Base-by-base conservation (phyloP, 2,888 invertebrate species). In the Sarcophaga variegata region DNA sequence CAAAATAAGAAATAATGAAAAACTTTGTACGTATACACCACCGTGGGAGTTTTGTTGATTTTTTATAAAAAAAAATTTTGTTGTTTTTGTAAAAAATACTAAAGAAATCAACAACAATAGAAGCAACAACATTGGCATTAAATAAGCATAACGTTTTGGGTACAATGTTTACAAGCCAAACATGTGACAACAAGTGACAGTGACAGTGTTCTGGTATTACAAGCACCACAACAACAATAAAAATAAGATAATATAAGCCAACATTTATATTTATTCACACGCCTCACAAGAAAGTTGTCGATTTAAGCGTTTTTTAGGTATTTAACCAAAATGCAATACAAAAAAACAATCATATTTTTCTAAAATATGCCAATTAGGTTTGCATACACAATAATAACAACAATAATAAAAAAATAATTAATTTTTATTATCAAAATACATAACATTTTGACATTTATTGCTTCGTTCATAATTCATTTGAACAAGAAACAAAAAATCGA, bases 1-100 rank as follows among this genome's bases (percentile, higher is more conserved):
- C 47, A 76, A 67, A 66, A 59, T 25, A 14, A 64, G 66, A 76
- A 45, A 27, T 45, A 66, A 64, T 59, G 0, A 72, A 76, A 81
- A 62, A 2, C 12, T 20, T 64, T 17, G 47, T 37, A 27, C 1
- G 12, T 27, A 49, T 22, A 76, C 54, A 76, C 62, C 59, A 27
- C 69, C 80, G 84, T 85, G 84, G 76, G 84, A 85, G 84, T 81
- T 77, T 54, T 49, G 6, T 45, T 63, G 59, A 12, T 62, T 49
- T 27, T 49, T n/a, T 76, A 6, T 63, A 27, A 60, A 63, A 2
- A 66, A 75, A 78, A 49, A 64, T 45, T 22, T 22, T 22, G 22
- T 22, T 22, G 1, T 22, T 22, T 22, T 4, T 76, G 17, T 69
- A 59, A 60, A 72, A 2, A 66, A 70, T 75, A 49, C 59, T 54